Evolutionary conservation across 1,140 invertebrate genomes (phyloP), one percentile per base, ranked within the genome.

Genomic region (Dryas iulia): DNA sequence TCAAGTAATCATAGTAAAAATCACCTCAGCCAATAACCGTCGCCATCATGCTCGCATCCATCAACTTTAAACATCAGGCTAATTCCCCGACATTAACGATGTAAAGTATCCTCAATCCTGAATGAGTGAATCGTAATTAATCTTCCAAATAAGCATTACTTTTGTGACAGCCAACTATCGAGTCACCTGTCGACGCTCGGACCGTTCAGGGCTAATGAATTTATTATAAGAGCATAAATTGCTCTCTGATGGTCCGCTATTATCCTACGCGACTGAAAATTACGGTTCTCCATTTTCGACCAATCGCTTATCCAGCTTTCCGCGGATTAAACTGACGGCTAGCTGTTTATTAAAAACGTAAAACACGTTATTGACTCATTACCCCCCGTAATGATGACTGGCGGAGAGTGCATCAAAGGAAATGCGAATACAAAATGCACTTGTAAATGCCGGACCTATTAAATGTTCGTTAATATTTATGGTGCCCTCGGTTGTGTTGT

Each of bases 211-310:
- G 72, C 81, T 89, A 89, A 89, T 87, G 86, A 89, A 89, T 89
- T 87, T 87, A 89, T 89, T 89, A 87, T 87, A 87, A 85, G 79
- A 74, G 85, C 83, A 89, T 86, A 87, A 87, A 89, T 87, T 87
- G 86, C 77, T 73, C 78, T 83, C 74, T 84, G 86, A 87, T 86
- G 82, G 82, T 79, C 78, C 80, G 82, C 85, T 82, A 89, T 89
- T 89, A 87, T 79, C 74, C 79, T 21, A 71, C 78, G 80, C 72
- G 83, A 75, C 81, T 83, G 85, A 85, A 89, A 87, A 89, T 87
- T 87, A 89, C 85, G 83, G 82, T 86, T 79, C 79, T 72, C 79
- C 77, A 82, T 82, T 78, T 79, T 78, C 78, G 76, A 76, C 76
- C 81, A 74, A 83, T 81, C 82, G 78, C 83, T 84, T 86, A 82